phyloP scores from a whole-genome alignment of 1,140 invertebrate species.

The Aphelenchoides fujianensis region DNA sequence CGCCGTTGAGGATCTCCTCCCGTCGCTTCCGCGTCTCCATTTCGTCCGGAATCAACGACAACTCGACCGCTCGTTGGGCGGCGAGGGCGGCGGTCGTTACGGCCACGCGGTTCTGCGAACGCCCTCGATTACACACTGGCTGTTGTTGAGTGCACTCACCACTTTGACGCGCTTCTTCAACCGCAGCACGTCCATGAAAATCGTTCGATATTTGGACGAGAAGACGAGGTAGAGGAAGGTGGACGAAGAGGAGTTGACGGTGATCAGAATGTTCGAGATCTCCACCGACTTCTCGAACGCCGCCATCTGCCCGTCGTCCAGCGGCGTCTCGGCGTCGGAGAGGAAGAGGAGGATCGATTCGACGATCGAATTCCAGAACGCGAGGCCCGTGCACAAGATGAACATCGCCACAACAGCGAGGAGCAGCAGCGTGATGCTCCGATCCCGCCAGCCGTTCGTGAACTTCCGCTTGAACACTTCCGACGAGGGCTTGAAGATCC shows the following conservation, averaged over 20 bases:
- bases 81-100: slow-evolving; percentile 56
- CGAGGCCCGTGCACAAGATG: slow-evolving; percentile 58
- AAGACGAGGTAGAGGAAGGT: slow-evolving; percentile 59
- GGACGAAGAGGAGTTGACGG: slow-evolving; percentile 58
- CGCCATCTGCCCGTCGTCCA: not conserved
- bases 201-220: slow-evolving; percentile 51
- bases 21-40: slow-evolving; percentile 26
- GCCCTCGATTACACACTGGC: too few species aligned
- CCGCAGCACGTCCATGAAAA: slow-evolving; percentile 57
- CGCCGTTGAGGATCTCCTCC: not conserved
- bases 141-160: too few species aligned
- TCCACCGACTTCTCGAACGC: slow-evolving; percentile 45
- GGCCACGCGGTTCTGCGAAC: slow-evolving; percentile 54
- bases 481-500: slow-evolving; percentile 41
- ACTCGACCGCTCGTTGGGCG: slow-evolving; percentile 53
- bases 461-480: slow-evolving; percentile 54
- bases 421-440: slow-evolving; percentile 59
- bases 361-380: slow-evolving; percentile 60
- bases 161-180: slow-evolving; percentile 47
- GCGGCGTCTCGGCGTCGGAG: not conserved
- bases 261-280: slow-evolving; percentile 57
- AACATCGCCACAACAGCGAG: slow-evolving; percentile 60
- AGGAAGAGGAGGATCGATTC: slow-evolving; percentile 49
- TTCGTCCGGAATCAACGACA: slow-evolving; percentile 57
- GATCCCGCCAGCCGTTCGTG: slow-evolving; percentile 55